Conservation (phyloP, 2,888 invertebrate species). For the Lochmaea crataegi region DNA sequence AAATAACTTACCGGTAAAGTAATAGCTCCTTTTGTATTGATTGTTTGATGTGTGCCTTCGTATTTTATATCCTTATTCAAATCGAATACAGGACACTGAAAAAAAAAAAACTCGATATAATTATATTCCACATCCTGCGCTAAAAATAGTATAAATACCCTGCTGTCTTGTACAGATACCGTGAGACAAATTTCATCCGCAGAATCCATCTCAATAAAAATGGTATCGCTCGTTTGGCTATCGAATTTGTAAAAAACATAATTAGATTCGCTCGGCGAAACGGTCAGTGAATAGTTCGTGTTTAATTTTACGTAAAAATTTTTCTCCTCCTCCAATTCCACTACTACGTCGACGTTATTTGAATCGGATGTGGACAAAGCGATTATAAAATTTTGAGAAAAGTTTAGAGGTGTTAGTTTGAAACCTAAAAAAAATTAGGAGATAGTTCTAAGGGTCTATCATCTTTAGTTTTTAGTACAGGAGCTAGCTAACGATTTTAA, state of each 20-base stretch:
- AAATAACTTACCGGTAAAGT: slow-evolving; percentile 74
- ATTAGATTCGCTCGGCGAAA: slow-evolving; percentile 69
- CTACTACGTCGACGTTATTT: slow-evolving; percentile 69
- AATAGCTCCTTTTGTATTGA: slow-evolving; percentile 81
- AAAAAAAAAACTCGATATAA: slow-evolving; percentile 46
- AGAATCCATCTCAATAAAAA: slow-evolving; percentile 75
- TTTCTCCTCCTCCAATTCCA: slow-evolving; percentile 70
- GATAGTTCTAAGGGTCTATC: no score
- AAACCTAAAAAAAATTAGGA: slow-evolving; percentile 38
- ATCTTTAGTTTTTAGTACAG: no score
- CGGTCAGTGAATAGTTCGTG: slow-evolving; percentile 63
- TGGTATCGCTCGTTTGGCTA: slow-evolving; percentile 59
- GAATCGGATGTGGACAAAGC: slow-evolving; percentile 70
- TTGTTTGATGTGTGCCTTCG: slow-evolving; percentile 81
- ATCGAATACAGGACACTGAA: slow-evolving; percentile 87
- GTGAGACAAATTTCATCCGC: slow-evolving; percentile 78
- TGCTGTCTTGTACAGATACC: slow-evolving; percentile 82
- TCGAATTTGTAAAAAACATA: slow-evolving; percentile 72
- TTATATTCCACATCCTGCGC: not conserved
- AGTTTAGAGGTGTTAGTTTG: slow-evolving; percentile 35
- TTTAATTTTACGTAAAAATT: slow-evolving; percentile 70
- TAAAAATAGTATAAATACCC: slow-evolving; percentile 63
- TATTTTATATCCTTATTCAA: slow-evolving; percentile 81
- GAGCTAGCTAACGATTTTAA: no score
- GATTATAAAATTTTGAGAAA: slow-evolving; percentile 56